Conservation (phyloP, 2,888 invertebrate genomes). For the Laspeyria flexula region DNA sequence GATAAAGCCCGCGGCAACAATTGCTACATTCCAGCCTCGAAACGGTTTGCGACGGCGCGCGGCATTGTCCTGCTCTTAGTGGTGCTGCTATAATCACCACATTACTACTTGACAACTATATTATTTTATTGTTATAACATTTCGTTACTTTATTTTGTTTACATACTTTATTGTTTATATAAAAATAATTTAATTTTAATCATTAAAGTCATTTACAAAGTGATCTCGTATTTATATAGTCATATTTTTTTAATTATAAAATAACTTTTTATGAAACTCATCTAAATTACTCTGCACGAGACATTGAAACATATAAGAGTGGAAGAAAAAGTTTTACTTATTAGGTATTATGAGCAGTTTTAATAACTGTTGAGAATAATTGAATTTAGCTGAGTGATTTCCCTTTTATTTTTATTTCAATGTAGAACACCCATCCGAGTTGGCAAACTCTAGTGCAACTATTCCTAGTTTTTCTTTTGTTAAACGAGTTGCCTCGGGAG, state of each 20-base stretch:
- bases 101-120: neutral
- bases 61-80: constrained; percentile 43
- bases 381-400: too few relatives aligned
- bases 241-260: too few relatives aligned
- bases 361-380: too few relatives aligned
- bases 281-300: too few relatives aligned
- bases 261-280: too few relatives aligned
- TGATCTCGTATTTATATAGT: too few relatives aligned
- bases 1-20: constrained; percentile 74
- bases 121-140: neutral
- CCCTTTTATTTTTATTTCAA: constrained; percentile 17
- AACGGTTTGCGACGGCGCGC: constrained; percentile 56
- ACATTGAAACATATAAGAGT: too few relatives aligned
- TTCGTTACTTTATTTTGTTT: neutral
- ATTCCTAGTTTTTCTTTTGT: constrained; percentile 56
- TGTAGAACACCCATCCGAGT: constrained; percentile 47
- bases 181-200: too few relatives aligned
- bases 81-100: constrained; percentile 41
- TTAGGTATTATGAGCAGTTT: too few relatives aligned
- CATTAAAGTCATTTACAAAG: too few relatives aligned
- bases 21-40: constrained; percentile 76
- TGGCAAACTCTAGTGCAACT: constrained; percentile 58
- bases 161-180: too few relatives aligned
- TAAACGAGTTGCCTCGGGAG: constrained; percentile 49
- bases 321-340: too few relatives aligned